Evolutionary conservation across 30 jellyfish, hydroid and myxozoan genomes (phyloP).

Genomic region (Calvadosia cruxmelitensis): DNA sequence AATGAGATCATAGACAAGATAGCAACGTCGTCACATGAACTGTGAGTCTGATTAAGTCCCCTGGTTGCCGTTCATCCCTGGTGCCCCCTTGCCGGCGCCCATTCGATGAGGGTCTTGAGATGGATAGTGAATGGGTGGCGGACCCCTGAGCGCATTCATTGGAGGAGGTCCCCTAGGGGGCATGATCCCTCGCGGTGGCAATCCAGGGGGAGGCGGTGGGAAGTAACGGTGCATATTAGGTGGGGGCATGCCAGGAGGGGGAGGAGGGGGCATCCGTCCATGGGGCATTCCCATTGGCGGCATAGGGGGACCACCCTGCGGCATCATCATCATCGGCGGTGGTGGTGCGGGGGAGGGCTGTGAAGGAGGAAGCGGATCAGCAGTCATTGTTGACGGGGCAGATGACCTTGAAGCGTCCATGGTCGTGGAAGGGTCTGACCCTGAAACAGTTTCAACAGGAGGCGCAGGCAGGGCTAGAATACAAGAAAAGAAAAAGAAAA

Average conservation of each 20-base stretch:
- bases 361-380: constrained; percentile 21
- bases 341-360: constrained; percentile 31
- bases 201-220: constrained; percentile 20
- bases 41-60: too few relatives aligned
- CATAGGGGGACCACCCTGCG: constrained; percentile 21
- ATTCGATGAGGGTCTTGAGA: constrained; percentile 93
- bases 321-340: constrained; percentile 31
- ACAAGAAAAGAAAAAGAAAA: too few relatives aligned
- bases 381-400: constrained; percentile 65
- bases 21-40: too few relatives aligned
- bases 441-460: constrained; percentile 12
- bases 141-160: constrained; percentile 2
- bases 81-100: constrained; percentile 56
- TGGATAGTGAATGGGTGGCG: constrained; percentile 81
- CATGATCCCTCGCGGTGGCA: constrained; percentile 11
- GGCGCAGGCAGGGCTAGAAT: constrained; percentile 24
- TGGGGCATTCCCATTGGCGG: constrained; percentile 17
- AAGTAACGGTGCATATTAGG: constrained; percentile 33
- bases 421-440: constrained; percentile 33
- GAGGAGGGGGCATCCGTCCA: constrained; percentile 34
- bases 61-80: too few relatives aligned
- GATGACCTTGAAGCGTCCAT: too few relatives aligned
- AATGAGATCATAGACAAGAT: too few relatives aligned
- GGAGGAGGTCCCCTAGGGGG: neutral
- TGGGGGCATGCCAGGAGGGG: constrained; percentile 48